phyloP scores from a whole-genome alignment of 2,888 invertebrate genomes.

The Nipponacmea schrenckii region DNA sequence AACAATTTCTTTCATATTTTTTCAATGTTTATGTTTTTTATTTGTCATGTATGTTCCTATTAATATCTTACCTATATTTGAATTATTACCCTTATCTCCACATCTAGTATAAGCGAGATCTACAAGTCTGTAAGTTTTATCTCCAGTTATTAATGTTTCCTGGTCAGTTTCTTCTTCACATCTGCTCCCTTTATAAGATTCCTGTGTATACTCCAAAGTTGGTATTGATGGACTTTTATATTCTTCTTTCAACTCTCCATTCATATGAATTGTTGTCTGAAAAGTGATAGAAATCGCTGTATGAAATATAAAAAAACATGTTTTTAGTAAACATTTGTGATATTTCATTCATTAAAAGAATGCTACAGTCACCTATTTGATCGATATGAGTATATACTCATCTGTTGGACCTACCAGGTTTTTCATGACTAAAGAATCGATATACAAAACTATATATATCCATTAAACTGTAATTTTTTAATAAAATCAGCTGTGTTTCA shows the following conservation, averaged over 20 bases:
- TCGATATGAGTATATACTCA: too few species aligned
- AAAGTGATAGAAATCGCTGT: not conserved
- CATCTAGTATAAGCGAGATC: constrained; percentile 70
- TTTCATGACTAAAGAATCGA: too few species aligned
- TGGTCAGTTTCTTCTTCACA: constrained; percentile 1
- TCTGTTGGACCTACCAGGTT: too few species aligned
- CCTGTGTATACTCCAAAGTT: constrained; percentile 42
- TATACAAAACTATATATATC: too few species aligned
- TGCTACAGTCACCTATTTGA: too few species aligned
- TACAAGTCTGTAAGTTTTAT: constrained; percentile 59
- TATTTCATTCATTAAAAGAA: too few species aligned
- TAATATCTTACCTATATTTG: constrained; percentile 67
- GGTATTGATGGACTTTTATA: constrained; percentile 41
- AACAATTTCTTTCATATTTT: too few species aligned
- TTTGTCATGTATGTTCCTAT: too few species aligned
- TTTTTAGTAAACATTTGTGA: too few species aligned
- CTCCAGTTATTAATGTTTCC: constrained; percentile 41
- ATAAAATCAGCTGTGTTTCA: too few species aligned
- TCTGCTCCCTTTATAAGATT: constrained; percentile 20
- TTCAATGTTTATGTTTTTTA: too few species aligned
- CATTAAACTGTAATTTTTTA: too few species aligned
- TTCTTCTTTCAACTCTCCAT: constrained; percentile 51
- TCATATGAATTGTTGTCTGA: constrained; percentile 59
- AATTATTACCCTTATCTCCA: constrained; percentile 71
- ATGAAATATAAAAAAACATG: not conserved